phyloP scores from a whole-genome alignment of 2,888 invertebrate species.

The Scaptomyza reducta region DNA sequence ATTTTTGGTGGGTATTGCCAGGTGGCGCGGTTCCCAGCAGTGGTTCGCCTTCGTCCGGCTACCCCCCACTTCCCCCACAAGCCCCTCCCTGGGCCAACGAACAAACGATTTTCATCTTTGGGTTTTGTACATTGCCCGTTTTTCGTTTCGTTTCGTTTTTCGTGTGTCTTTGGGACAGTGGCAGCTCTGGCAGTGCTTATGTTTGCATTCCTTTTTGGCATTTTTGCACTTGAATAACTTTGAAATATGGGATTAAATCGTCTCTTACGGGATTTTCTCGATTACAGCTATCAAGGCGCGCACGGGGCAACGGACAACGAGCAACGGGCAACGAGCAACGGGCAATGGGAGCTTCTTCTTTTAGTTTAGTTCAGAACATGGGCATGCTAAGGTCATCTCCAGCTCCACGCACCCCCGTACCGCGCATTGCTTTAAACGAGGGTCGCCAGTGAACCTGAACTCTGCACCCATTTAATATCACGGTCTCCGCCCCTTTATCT shows the following conservation, averaged over 20 bases:
- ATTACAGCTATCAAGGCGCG: constrained; percentile 79
- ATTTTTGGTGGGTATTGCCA: constrained; percentile 53
- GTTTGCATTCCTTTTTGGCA: constrained; percentile 81
- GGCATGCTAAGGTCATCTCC: constrained; percentile 43
- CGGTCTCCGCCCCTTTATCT: not conserved
- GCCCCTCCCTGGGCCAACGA: too few relatives aligned
- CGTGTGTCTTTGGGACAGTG: constrained; percentile 48
- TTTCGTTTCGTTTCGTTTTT: too few relatives aligned
- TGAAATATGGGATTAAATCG: constrained; percentile 83
- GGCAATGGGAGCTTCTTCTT: constrained; percentile 8
- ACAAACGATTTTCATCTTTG: constrained; percentile 22
- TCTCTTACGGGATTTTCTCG: constrained; percentile 82
- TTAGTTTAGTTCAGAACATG: constrained; percentile 6
- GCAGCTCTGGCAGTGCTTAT: constrained; percentile 72
- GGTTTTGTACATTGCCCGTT: constrained; percentile 18
- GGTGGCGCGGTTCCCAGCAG: constrained; percentile 67
- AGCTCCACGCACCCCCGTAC: too few relatives aligned
- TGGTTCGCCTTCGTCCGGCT: constrained; percentile 7
- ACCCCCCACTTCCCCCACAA: not conserved
- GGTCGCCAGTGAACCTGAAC: constrained; percentile 61
- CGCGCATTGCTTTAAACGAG: constrained; percentile 32
- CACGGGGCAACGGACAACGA: constrained; percentile 14
- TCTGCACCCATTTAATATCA: constrained; percentile 32
- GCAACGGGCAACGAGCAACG: not conserved
- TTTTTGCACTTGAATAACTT: constrained; percentile 83